Base-by-base conservation (phyloP, 92 coral and sea anemone species). In the Zoanthus sansibaricus region DNA sequence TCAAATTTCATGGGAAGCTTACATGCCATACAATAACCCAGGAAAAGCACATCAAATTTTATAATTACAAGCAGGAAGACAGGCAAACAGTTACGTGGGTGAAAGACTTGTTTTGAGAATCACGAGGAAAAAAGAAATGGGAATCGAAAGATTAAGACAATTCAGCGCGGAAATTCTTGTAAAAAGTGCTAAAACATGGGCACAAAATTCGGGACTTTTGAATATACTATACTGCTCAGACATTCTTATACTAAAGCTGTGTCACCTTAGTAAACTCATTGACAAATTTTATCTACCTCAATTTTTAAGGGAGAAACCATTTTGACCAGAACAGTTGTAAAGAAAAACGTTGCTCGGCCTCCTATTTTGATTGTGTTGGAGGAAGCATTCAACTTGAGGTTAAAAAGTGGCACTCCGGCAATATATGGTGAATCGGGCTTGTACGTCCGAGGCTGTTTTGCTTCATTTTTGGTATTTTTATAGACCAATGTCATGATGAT, bases 331-430 rank as follows among this genome's bases (percentile, higher is more conserved):
- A 91, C 18, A 47, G 90, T 85, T 11, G 76, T 86, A 84, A 93
- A 92, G 42, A 11, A 83, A 69, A 97, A 87, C 75, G 86, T 90
- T 20, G 91, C 90, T 25, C 71, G 83, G 30, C 92, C 90, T 0
- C 99, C 99, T 46, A 97, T 93, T 21, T 88, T 89, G 70, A 95
- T 83, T 45, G 82, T 90, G 84, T 93, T 91, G 72, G 89, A 75
- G 11, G 98, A 82, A 17, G 46, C 76, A 83, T 89, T 87, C 59
- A 82, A 82, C 74, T 91, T 92, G 15, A 97, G 89, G 49, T 70
- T 86, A 77, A 97, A 93, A 48, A 89, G 72, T 11, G 99, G 99
- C 18, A 97, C 97, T 16, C 93, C 97, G 10, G 94, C 98, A 9
- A 95, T 83, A 46, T 89, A 92, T 7, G 95, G 91, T 21, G 94